Evolutionary conservation across 2,888 invertebrate genomes (phyloP), one percentile per base, ranked within the genome.

Genomic region (Yponomeuta sedellus): DNA sequence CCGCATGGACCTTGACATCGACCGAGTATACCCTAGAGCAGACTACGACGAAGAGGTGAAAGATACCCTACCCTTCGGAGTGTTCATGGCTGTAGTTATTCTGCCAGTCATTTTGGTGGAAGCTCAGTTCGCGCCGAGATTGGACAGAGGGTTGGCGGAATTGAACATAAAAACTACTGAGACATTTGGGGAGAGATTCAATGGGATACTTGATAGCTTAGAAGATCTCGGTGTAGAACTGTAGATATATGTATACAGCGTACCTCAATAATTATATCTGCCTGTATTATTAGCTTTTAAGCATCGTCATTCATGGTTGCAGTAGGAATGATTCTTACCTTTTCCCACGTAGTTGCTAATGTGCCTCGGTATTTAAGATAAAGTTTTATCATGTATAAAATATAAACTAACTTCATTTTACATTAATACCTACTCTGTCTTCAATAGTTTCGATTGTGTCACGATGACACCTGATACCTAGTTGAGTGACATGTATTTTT

Each of bases 1-100:
- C 16, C 72, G 75, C 40, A 69, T 85, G 3, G 67, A 70, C 0
- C 67, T 84, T 0, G 75, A 83, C 63, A 73, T 78, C 1, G 74
- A 76, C 2, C 70, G 44, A 52, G 74, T 75, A 0, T 86, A 82
- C 64, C 72, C 86, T 1, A 76, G 77, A 40, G 75, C 77, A 11
- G 74, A 75, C 52, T 85, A 82, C 64, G 77, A 83, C 4, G 70
- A 68, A 12, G 85, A 86, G 44, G 66, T 82, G 20, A 72, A 80
- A 65, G 71, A 78, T 81, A 76, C 75, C 69, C 71, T 81, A 11
- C 79, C 79, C 0, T 78, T 74, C 67, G 82, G 81, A 0, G 68
- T 85, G 20, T 58, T 72, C 2, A 66, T 78, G 0, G 76, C 78
- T 0, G 69, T 78, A 16, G 73, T 78, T 67, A 52, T 73, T 5